Percentiles rank a stretch among this genome's conserved stretches.
Conservation (phyloP, 1,140 invertebrate genomes). For the Polypedilum pembai region DNA sequence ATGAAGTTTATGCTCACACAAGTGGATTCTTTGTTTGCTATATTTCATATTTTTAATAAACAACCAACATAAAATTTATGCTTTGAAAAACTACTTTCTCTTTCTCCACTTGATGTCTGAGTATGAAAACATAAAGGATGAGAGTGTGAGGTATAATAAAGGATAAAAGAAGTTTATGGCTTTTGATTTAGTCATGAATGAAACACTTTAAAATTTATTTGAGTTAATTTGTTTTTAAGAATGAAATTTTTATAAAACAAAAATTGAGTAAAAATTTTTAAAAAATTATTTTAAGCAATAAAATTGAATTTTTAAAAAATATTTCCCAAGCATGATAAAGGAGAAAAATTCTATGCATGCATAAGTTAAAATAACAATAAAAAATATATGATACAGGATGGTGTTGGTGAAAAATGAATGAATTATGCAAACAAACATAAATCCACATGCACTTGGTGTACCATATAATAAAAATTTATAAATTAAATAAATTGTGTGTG, state of each 20-base stretch:
- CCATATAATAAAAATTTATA: not conserved
- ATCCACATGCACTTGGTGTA: not conserved
- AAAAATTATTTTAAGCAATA: too few relatives aligned
- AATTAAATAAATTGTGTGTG: not conserved
- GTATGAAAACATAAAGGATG: not conserved
- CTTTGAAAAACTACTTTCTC: slow-evolving; percentile 11
- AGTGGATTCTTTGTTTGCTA: slow-evolving; percentile 1
- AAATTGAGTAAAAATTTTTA: too few relatives aligned
- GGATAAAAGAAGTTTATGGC: not conserved
- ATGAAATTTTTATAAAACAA: too few relatives aligned
- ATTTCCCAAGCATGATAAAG: too few relatives aligned
- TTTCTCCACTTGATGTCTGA: not conserved
- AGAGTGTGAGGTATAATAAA: not conserved
- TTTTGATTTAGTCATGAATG: not conserved
- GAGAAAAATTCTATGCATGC: too few relatives aligned
- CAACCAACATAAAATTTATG: slow-evolving; percentile 24
- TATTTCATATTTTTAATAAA: slow-evolving; percentile 20
- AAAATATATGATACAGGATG: too few relatives aligned
- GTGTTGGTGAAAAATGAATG: not conserved
- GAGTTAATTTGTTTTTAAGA: too few relatives aligned
- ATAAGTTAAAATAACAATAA: too few relatives aligned
- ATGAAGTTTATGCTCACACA: not conserved
- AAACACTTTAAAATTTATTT: not conserved
- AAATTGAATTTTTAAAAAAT: too few relatives aligned
- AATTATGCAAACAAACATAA: not conserved